A percentile compares a stretch with the other conserved stretches of the same genome.
These are phyloP conservation scores for Pachypanchax playfairii DNA, from an alignment of 2,113 vertebrate species.

Conservation along the genomic window DNA sequence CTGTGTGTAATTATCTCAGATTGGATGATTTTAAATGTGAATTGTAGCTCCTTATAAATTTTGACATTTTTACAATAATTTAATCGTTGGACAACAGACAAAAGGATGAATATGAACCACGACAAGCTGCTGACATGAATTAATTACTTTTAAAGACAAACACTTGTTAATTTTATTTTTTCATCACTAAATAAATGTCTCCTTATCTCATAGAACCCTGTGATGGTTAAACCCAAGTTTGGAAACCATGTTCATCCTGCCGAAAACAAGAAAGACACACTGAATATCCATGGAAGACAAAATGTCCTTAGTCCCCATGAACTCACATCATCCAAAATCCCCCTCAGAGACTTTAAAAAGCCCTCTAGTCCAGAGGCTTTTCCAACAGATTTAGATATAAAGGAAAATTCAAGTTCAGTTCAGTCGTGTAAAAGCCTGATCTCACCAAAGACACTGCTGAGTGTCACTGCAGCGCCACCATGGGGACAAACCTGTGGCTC, in stretches of 20 bases:
- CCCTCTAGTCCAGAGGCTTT: background rate
- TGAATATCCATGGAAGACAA: background rate
- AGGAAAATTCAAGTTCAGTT: background rate
- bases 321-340: conserved; percentile 5
- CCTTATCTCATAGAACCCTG: conserved; percentile 45
- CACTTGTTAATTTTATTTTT: background rate
- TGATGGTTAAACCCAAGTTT: conserved; percentile 40
- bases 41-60: no score
- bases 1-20: no score
- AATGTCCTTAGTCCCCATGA: background rate
- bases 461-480: conserved; percentile 9
- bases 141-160: no score
- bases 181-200: conserved; percentile 12
- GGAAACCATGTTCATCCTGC: conserved; percentile 12
- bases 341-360: conserved; percentile 13
- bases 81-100: no score
- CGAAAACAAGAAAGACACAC: conserved; percentile 27
- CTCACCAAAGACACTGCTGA: conserved; percentile 64
- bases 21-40: no score
- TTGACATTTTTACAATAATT: no score
- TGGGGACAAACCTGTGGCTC: conserved; percentile 17
- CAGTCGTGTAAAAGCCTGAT: conserved; percentile 54
- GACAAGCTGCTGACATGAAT: no score
- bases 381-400: background rate
- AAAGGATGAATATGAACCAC: no score